These are phyloP conservation scores for Liposcelis brunnea DNA, from an alignment of 2,888 invertebrate species.

Conservation along the genomic window DNA sequence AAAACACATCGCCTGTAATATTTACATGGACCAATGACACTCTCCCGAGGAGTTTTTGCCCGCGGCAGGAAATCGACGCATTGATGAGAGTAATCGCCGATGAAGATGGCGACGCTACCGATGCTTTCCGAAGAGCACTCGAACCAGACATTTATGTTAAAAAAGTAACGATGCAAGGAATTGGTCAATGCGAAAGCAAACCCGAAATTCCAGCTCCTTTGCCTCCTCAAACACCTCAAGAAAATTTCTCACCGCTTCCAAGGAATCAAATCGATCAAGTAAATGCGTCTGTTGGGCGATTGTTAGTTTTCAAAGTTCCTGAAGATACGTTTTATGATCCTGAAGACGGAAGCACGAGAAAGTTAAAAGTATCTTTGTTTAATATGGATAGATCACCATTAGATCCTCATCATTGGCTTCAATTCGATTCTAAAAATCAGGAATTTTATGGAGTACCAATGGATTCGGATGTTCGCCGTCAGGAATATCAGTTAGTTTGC, in stretches of 20 bases:
- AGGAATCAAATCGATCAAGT: constrained; percentile 74
- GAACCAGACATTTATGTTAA: constrained; percentile 46
- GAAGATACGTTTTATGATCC: constrained; percentile 82
- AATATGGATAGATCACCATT: constrained; percentile 53
- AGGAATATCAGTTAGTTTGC: constrained; percentile 62
- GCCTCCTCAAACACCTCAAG: constrained; percentile 34
- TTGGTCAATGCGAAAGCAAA: constrained; percentile 46
- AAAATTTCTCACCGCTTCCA: constrained; percentile 56
- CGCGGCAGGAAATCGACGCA: constrained; percentile 51
- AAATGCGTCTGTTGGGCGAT: constrained; percentile 63
- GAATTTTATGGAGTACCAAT: constrained; percentile 78
- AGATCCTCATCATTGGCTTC: constrained; percentile 60
- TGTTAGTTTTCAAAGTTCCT: constrained; percentile 66
- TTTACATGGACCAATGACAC: constrained; percentile 79
- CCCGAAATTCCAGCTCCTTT: constrained; percentile 29
- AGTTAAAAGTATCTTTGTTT: constrained; percentile 52
- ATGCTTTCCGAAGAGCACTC: constrained; percentile 39
- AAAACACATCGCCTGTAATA: constrained; percentile 37
- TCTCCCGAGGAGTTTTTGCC: constrained; percentile 59
- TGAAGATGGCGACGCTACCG: constrained; percentile 39
- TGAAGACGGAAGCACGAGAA: constrained; percentile 60
- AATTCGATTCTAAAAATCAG: constrained; percentile 73
- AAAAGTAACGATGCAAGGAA: constrained; percentile 44
- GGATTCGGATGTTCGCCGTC: constrained; percentile 48
- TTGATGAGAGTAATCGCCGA: constrained; percentile 32